These are phyloP conservation scores for Parelbella ahira DNA, from an alignment of 2,888 invertebrate genomes.

Conservation along the genomic window DNA sequence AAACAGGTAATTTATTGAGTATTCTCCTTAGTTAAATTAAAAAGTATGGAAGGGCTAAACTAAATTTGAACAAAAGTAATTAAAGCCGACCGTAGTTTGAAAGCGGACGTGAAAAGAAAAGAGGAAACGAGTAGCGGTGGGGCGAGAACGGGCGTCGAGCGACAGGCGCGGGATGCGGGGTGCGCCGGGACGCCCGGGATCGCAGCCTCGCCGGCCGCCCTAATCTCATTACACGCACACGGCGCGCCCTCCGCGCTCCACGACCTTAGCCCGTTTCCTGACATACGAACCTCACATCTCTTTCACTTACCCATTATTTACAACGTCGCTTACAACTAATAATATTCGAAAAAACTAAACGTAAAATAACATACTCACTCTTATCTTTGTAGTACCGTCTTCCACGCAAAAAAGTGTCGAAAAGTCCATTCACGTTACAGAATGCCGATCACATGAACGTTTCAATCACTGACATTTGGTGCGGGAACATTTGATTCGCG, in stretches of 20 bases:
- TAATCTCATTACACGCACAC: slow-evolving; percentile 59
- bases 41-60: slow-evolving; percentile 7
- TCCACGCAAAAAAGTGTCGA: slow-evolving; percentile 22
- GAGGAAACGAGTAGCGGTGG: slow-evolving; percentile 35
- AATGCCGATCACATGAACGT: slow-evolving; percentile 24
- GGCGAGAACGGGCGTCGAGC: slow-evolving; percentile 26
- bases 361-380: slow-evolving; percentile 31
- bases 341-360: slow-evolving; percentile 19
- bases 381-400: slow-evolving; percentile 23
- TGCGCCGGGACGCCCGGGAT: slow-evolving; percentile 36
- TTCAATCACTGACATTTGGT: slow-evolving; percentile 14
- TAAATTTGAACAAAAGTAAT: slow-evolving; percentile 22
- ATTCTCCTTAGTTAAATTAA: background rate
- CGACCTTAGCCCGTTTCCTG: slow-evolving; percentile 53
- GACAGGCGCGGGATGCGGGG: slow-evolving; percentile 35
- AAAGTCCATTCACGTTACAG: slow-evolving; percentile 23
- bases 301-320: slow-evolving; percentile 26
- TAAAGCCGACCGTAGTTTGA: slow-evolving; percentile 26
- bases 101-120: slow-evolving; percentile 46
- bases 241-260: slow-evolving; percentile 39
- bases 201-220: slow-evolving; percentile 41
- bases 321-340: no score
- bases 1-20: background rate
- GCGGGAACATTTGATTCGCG: slow-evolving; percentile 46
- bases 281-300: slow-evolving; percentile 44